Conservation (phyloP, 1,140 invertebrate species). For the Rhynchophorus ferrugineus region DNA sequence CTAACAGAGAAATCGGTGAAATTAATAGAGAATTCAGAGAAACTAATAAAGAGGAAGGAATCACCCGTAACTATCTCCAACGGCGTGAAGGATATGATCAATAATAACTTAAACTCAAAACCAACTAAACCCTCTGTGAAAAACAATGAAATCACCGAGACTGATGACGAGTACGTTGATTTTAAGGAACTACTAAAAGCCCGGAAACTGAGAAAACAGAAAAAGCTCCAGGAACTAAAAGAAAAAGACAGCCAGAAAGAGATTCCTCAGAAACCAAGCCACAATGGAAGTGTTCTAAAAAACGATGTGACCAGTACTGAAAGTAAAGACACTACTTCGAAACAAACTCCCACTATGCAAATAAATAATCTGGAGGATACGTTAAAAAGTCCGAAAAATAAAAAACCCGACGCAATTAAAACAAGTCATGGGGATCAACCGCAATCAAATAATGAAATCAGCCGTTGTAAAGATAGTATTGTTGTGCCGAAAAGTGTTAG, state of each 20-base stretch:
- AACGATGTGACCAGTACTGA: neutral
- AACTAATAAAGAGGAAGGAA: too few relatives aligned
- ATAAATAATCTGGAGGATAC: too few relatives aligned
- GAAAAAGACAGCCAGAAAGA: conserved; percentile 3
- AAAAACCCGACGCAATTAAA: neutral
- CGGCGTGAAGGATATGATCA: neutral
- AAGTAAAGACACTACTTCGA: too few relatives aligned
- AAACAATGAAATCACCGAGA: conserved; percentile 1
- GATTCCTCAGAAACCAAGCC: conserved; percentile 3
- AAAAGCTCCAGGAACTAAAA: conserved; percentile 18
- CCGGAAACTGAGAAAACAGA: conserved; percentile 26
- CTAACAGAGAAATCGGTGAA: conserved; percentile 6
- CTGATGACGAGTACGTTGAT: conserved; percentile 23
- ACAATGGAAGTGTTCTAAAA: neutral
- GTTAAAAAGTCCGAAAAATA: too few relatives aligned
- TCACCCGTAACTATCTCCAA: too few relatives aligned
- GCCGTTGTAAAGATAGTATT: too few relatives aligned
- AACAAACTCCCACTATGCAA: too few relatives aligned
- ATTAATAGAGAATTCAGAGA: too few relatives aligned
- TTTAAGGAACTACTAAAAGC: conserved; percentile 25
- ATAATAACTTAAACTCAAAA: conserved; percentile 1
- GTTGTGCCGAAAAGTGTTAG: too few relatives aligned
- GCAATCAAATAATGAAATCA: conserved; percentile 2
- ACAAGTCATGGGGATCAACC: neutral
- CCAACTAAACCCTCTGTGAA: too few relatives aligned